Conservation (phyloP, 2,113 vertebrate genomes). For the Polyodon spathula region DNA sequence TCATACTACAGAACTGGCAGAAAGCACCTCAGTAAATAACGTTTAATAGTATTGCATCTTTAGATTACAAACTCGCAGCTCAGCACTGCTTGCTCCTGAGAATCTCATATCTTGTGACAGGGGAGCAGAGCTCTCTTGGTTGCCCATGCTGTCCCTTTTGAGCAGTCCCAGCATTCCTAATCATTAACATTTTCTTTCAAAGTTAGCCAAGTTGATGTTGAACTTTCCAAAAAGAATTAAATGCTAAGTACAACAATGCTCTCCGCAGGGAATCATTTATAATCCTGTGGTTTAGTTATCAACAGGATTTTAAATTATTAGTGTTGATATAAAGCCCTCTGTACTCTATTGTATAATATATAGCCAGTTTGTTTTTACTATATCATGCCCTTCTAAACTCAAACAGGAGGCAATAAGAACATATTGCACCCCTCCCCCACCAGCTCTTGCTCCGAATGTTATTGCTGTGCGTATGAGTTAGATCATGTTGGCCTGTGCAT, state of each 20-base stretch:
- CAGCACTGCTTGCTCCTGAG: not conserved
- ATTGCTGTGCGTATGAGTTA: no score
- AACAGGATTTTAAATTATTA: not conserved
- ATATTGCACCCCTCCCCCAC: no score
- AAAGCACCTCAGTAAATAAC: no score
- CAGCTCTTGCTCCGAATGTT: no score
- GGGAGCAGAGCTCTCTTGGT: not conserved
- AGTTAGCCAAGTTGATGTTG: slow-evolving; percentile 11
- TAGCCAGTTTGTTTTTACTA: no score
- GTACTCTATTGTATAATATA: not conserved
- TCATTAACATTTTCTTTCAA: slow-evolving; percentile 19
- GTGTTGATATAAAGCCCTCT: slow-evolving; percentile 6
- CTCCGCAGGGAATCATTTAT: slow-evolving; percentile 21
- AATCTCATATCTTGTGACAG: slow-evolving; percentile 2
- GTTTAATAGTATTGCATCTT: slow-evolving; percentile 2
- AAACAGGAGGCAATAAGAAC: no score
- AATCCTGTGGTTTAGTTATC: slow-evolving; percentile 22
- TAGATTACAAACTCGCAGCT: not conserved
- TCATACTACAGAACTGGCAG: no score
- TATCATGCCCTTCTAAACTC: no score
- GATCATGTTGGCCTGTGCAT: no score
- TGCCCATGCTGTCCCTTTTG: not conserved
- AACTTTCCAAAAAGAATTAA: slow-evolving; percentile 11
- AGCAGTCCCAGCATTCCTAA: slow-evolving; percentile 7
- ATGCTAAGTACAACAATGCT: slow-evolving; percentile 20